phyloP scores from a whole-genome alignment of 2,113 vertebrate genomes.

The Origma solitaria region DNA sequence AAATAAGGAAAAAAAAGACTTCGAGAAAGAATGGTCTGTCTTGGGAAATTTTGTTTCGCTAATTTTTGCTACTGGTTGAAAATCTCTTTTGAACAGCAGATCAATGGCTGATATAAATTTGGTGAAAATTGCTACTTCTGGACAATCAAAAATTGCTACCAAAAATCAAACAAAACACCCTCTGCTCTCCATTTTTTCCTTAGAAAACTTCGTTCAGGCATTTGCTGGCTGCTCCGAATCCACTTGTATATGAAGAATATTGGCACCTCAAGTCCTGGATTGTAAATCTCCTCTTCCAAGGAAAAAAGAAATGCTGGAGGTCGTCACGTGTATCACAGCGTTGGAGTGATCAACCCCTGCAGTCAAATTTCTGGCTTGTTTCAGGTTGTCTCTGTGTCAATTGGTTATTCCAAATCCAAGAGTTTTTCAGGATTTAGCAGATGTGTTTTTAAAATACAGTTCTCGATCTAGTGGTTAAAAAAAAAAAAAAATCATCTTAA shows the following conservation, averaged over 20 bases:
- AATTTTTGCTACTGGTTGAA: background rate
- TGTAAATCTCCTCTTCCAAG: background rate
- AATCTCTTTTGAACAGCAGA: background rate
- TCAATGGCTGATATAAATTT: background rate
- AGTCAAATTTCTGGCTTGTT: background rate
- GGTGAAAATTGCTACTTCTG: background rate
- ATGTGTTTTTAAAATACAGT: background rate
- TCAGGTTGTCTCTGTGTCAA: background rate
- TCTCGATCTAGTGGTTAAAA: conserved; percentile 73
- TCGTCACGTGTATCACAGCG: background rate
- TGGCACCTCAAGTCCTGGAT: background rate
- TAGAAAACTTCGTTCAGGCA: background rate
- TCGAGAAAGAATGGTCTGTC: background rate
- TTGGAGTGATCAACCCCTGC: background rate
- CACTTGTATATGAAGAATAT: background rate
- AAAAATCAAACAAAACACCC: background rate
- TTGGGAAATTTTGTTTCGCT: background rate
- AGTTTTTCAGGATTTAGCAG: background rate
- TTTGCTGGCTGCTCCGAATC: background rate
- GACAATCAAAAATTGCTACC: background rate
- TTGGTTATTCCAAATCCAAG: background rate
- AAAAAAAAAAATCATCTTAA: conserved; percentile 13
- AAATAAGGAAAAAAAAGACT: background rate
- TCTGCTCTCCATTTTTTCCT: background rate
- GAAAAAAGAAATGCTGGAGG: background rate